Base-by-base conservation (phyloP, 2,113 vertebrate genomes). In the Mormyrus iriodes region DNA sequence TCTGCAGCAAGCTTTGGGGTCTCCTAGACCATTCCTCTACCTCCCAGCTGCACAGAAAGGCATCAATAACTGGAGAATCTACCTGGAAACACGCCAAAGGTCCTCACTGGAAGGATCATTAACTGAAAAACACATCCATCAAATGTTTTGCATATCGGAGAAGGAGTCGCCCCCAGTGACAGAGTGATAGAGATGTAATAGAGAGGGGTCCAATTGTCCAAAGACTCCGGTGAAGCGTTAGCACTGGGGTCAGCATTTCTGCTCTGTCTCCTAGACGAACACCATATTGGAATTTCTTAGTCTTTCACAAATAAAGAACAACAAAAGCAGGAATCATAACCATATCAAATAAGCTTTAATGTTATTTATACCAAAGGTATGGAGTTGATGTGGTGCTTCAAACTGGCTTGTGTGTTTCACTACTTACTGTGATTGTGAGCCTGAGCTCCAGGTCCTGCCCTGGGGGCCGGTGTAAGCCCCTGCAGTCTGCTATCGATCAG, bases 81-180 rank as follows among this genome's bases (percentile, higher is more conserved):
- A 48, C 82, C 39, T 84, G 82, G 82, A 15, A 48, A 48, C 21
- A 24, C 0, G 82, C 39, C 82, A n/a, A 10, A 84, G 44, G 82
- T 84, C 44, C 39, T 84, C 44, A 84, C 44, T 48, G 44, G 48
- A 46, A 84, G 82, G 35, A 84, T 84, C 82, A 46, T 84, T 84
- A 84, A 46, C 82, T 84, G 82, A 84, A 84, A 24, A 84, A 84
- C 82, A 84, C 82, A 84, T 84, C 82, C 82, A 84, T 84, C 82
- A 84, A 84, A 46, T 44, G 82, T 44, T 84, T 84, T 84, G 82
- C 82, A 84, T 84, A 84, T 84, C 19, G 82, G 42, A 84, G 44
- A 83, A 83, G 79, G 21, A 44, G 42, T n/a, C 21, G 44, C 82
- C 35, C 73, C 73, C 73, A 39, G 73, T 79, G 73, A 79, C 73